phyloP scores from a whole-genome alignment of 2,888 invertebrate species.

The Chymomyza caudatula region DNA sequence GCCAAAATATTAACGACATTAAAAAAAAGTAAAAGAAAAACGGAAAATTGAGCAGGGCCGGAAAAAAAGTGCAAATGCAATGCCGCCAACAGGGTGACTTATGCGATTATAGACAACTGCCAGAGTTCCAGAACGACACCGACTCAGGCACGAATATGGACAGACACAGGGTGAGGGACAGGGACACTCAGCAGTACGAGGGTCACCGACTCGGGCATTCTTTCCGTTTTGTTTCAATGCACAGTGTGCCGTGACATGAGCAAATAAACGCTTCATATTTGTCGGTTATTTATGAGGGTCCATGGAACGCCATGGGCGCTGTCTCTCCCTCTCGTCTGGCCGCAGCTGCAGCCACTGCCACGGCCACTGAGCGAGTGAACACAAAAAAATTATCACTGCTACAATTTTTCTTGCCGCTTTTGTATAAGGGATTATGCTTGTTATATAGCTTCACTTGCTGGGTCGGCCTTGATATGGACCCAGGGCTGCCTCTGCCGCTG shows the following conservation, averaged over 20 bases:
- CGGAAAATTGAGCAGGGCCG: slow-evolving; percentile 1
- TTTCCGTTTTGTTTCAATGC: slow-evolving; percentile 26
- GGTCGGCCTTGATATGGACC: slow-evolving; percentile 30
- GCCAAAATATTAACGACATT: slow-evolving; percentile 49
- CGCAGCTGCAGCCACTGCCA: slow-evolving; percentile 46
- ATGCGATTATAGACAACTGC: slow-evolving; percentile 76
- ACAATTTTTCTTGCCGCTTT: slow-evolving; percentile 56
- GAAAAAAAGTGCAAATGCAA: slow-evolving; percentile 60
- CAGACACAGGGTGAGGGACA: background rate
- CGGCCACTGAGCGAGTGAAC: slow-evolving; percentile 14
- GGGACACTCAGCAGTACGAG: slow-evolving; percentile 15
- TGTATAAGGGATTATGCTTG: slow-evolving; percentile 60
- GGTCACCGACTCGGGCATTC: slow-evolving; percentile 33
- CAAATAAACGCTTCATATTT: slow-evolving; percentile 73
- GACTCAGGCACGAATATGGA: background rate
- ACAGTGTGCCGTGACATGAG: slow-evolving; percentile 60
- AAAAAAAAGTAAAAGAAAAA: slow-evolving; percentile 26
- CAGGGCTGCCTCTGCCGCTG: slow-evolving; percentile 1
- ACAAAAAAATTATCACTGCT: slow-evolving; percentile 57
- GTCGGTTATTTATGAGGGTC: slow-evolving; percentile 73
- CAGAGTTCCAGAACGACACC: slow-evolving; percentile 25
- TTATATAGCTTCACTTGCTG: slow-evolving; percentile 21
- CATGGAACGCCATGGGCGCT: slow-evolving; percentile 45
- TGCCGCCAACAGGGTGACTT: slow-evolving; percentile 74
- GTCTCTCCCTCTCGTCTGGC: too few species aligned